These are phyloP conservation scores for Coranthus polyacanthus DNA, from an alignment of 2,797 vertebrate genomes.

Conservation along the genomic window DNA sequence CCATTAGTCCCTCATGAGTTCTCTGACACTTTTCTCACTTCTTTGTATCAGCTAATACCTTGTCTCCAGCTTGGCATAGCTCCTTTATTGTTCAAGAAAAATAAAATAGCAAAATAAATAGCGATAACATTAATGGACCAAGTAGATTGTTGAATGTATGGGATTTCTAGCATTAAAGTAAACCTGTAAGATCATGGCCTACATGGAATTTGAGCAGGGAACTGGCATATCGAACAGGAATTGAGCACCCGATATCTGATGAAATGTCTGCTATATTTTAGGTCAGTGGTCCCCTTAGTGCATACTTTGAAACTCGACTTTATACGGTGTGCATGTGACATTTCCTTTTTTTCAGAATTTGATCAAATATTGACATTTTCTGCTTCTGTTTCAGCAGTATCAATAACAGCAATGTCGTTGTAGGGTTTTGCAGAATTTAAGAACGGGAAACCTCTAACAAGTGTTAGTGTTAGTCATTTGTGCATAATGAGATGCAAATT, in stretches of 20 bases:
- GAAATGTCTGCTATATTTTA: constrained; percentile 52
- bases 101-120: constrained; percentile 34
- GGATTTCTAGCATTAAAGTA: constrained; percentile 24
- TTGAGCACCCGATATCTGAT: constrained; percentile 53
- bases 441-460: too few species aligned
- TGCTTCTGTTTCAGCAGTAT: too few species aligned
- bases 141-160: constrained; percentile 14
- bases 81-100: constrained; percentile 28
- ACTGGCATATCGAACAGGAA: constrained; percentile 39
- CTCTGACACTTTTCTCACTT: constrained; percentile 58
- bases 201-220: constrained; percentile 10
- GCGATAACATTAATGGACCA: constrained; percentile 12
- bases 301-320: constrained; percentile 44
- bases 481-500: too few species aligned
- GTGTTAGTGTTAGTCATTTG: too few species aligned
- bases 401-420: too few species aligned
- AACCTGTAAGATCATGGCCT: constrained; percentile 6
- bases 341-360: constrained; percentile 52
- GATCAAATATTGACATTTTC: constrained; percentile 62
- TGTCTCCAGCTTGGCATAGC: constrained; percentile 36
- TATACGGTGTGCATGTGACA: constrained; percentile 25
- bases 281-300: constrained; percentile 44
- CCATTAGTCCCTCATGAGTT: constrained; percentile 74
- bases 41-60: constrained; percentile 58
- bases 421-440: too few species aligned